Conservation (phyloP, 1,140 invertebrate genomes). For the Diabrotica virgifera region DNA sequence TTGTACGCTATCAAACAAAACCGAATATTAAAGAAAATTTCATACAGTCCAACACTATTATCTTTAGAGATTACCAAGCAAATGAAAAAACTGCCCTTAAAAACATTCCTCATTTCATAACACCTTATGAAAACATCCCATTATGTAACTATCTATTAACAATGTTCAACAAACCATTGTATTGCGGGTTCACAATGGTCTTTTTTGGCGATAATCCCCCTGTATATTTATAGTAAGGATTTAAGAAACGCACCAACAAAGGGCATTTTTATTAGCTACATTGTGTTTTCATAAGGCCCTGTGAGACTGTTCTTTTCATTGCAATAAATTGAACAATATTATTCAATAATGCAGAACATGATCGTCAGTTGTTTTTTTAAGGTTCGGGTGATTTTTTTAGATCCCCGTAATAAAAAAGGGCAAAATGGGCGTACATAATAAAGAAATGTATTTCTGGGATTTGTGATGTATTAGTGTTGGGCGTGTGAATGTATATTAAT, state of each 20-base stretch:
- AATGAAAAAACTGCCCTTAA: constrained; percentile 23
- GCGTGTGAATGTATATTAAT: constrained; percentile 8
- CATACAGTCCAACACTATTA: too few relatives aligned
- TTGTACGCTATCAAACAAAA: too few relatives aligned
- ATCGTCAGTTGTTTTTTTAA: constrained; percentile 30
- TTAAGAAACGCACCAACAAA: constrained; percentile 28
- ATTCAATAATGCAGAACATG: constrained; percentile 12
- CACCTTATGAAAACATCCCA: constrained; percentile 43
- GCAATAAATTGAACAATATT: constrained; percentile 20
- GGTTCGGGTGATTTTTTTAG: constrained; percentile 7
- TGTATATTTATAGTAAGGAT: constrained; percentile 33
- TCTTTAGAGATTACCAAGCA: too few relatives aligned
- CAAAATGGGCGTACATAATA: constrained; percentile 31
- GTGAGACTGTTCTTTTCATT: constrained; percentile 28
- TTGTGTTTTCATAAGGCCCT: constrained; percentile 28
- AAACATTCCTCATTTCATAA: constrained; percentile 31
- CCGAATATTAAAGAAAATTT: too few relatives aligned
- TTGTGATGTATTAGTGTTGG: neutral
- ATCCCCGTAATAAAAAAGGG: constrained; percentile 10
- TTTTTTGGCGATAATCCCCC: constrained; percentile 32
- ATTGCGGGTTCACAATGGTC: constrained; percentile 34
- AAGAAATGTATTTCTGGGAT: constrained; percentile 18
- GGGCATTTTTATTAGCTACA: constrained; percentile 29
- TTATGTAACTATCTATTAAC: constrained; percentile 42
- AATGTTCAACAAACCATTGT: constrained; percentile 38